Evolutionary conservation across 1,140 invertebrate genomes (phyloP), one percentile per base, ranked within the genome.

Genomic region (Drosophila pectinifera): DNA sequence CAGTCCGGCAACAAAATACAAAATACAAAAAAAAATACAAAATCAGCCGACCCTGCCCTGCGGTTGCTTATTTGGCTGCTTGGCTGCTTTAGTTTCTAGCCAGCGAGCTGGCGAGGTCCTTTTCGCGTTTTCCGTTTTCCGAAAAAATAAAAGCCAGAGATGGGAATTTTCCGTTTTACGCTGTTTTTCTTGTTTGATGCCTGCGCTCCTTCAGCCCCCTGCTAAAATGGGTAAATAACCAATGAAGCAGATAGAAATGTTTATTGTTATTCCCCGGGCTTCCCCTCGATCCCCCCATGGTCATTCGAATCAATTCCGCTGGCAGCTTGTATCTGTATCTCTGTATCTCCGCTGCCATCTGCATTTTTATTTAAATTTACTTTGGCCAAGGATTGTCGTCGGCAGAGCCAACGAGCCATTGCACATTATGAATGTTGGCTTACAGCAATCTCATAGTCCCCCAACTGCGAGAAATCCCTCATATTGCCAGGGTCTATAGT

Each of bases 191-290:
- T 83, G 84, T 69, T 78, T 82, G 76, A 68, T 78, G 73, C 73
- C 45, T 49, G 11, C 38, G 51, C 26, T 18, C 18, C 53, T 20
- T 11, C 62, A 10, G 38, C 24, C 13, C 31, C 45, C 22, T 13
- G n/a, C 41, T 16, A 53, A 61, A 78, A 86, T 48, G 56, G 69
- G 69, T 81, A 89, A 89, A 89, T 80, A 89, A 80, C 84, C 84
- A 89, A 89, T 89, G 84, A 78, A 89, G 84, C 84, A 89, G 84
- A 89, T 89, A 89, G 84, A 79, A 89, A 90, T 89, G 84, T 89
- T 89, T 89, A 89, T 89, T 89, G 84, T 89, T 89, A 89, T 89
- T 89, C 80, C 74, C 69, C 42, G 48, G 28, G 22, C 26, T 38
- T 22, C 31, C 24, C 55, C 49, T 49, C 43, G 34, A 54, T 36